Conservation (phyloP, 2,113 vertebrate species). For the Limnothrissa miodon region DNA sequence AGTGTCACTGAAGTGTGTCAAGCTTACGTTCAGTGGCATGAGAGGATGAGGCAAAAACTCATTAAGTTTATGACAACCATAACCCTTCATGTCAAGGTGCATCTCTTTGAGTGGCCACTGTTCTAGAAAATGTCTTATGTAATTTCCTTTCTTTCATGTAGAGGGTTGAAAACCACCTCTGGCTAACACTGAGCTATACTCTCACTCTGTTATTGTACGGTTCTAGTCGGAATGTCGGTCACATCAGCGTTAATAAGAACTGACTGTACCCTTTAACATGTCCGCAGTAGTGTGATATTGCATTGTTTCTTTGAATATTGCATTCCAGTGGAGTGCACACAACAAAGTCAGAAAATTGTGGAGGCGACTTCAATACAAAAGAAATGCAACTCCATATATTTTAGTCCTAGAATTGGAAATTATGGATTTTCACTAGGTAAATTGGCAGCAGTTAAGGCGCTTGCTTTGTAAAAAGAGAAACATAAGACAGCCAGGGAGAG, state of each 20-base stretch:
- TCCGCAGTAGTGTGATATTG: background rate
- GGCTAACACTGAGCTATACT: background rate
- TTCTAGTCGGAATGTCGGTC: background rate
- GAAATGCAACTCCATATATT: background rate
- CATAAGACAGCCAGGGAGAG: background rate
- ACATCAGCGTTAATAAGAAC: background rate
- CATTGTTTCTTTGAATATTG: background rate
- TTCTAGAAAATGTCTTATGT: no score
- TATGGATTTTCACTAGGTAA: background rate
- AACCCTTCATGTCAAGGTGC: background rate
- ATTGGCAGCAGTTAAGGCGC: background rate
- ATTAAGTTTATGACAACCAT: background rate
- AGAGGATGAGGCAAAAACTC: background rate
- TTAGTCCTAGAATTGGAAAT: background rate
- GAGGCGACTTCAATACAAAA: background rate
- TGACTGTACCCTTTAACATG: background rate
- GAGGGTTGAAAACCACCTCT: background rate
- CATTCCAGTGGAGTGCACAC: background rate
- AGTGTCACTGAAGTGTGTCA: background rate
- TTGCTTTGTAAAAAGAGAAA: background rate
- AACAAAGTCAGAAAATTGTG: background rate
- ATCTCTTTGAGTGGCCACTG: background rate
- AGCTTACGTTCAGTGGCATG: background rate
- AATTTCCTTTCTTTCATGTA: background rate
- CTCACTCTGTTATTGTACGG: background rate